Conservation (phyloP, 1,140 invertebrate genomes). For the Eriocheir sinensis region DNA sequence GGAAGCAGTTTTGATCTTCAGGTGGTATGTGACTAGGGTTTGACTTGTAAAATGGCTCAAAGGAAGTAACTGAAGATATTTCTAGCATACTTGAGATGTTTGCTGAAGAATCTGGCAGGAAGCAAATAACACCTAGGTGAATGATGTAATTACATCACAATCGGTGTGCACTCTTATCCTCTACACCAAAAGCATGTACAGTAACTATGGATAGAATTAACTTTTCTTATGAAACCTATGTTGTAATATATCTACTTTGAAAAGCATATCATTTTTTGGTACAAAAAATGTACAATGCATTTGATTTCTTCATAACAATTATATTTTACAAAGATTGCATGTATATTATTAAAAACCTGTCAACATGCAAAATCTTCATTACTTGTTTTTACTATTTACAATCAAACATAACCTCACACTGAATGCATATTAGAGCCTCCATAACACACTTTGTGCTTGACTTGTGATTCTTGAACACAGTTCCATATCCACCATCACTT, state of each 20-base stretch:
- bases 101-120: neutral
- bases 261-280: neutral
- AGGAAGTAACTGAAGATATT: conserved; percentile 19
- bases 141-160: neutral
- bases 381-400: conserved; percentile 30
- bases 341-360: neutral
- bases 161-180: neutral
- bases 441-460: conserved; percentile 52
- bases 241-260: neutral
- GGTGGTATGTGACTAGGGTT: conserved; percentile 48
- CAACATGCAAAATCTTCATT: neutral
- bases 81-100: neutral
- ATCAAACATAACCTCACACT: conserved; percentile 27
- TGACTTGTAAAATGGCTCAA: neutral
- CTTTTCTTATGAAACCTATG: neutral
- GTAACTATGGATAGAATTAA: neutral
- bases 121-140: neutral
- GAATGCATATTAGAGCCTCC: conserved; percentile 28
- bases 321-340: neutral
- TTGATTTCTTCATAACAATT: neutral
- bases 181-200: conserved; percentile 6
- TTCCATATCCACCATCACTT: neutral
- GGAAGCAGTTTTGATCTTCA: conserved; percentile 40
- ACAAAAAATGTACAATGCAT: neutral
- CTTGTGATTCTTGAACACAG: conserved; percentile 49